Evolutionary conservation across 2,888 invertebrate genomes (phyloP).

Genomic region (Cyclophora punctaria): DNA sequence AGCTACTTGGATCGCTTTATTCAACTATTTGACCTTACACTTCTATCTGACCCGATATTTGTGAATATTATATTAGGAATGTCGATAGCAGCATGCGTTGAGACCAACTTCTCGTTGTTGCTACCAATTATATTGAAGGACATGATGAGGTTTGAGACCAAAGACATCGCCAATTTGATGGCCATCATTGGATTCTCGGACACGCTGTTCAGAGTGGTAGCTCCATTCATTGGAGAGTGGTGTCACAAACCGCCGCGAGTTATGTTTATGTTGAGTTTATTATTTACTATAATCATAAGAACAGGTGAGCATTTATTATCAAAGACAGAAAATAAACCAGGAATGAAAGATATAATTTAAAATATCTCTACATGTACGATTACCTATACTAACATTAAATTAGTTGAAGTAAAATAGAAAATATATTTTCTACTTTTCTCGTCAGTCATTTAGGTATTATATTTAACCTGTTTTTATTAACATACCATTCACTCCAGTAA

Average conservation of each 20-base stretch:
- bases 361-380: no score
- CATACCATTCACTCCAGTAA: no score
- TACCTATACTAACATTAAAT: no score
- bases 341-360: no score
- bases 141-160: constrained; percentile 72
- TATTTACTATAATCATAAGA: constrained; percentile 75
- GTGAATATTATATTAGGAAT: constrained; percentile 80
- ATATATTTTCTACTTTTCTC: no score
- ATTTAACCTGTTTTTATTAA: no score
- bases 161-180: constrained; percentile 77
- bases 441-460: no score
- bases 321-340: no score
- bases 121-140: constrained; percentile 80
- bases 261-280: constrained; percentile 78
- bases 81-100: constrained; percentile 80
- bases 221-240: constrained; percentile 80
- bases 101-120: constrained; percentile 80
- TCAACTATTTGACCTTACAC: constrained; percentile 77
- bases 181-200: constrained; percentile 76
- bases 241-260: constrained; percentile 75
- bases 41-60: constrained; percentile 80
- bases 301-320: constrained; percentile 66
- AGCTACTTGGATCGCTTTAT: constrained; percentile 48
- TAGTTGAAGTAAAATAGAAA: no score
- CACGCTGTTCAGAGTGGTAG: constrained; percentile 76